A percentile compares a stretch with the other conserved stretches of the same genome.
Evolutionary conservation across 1,140 invertebrate genomes (phyloP).

Genomic region (Papilio dardanus): DNA sequence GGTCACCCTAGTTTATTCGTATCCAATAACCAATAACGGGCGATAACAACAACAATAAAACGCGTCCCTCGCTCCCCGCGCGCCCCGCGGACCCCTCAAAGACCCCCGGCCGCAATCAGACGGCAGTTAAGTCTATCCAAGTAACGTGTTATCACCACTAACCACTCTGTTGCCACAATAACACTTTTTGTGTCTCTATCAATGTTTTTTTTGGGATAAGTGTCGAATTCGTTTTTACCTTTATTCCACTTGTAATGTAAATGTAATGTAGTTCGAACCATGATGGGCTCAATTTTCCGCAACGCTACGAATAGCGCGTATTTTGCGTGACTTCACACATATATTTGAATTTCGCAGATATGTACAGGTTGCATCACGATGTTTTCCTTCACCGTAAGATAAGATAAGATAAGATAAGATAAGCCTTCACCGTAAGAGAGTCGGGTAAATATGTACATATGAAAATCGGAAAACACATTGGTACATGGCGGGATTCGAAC

Average conservation of each 20-base stretch:
- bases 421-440: no score
- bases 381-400: no score
- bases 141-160: slow-evolving; percentile 15
- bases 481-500: no score
- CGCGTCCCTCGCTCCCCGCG: not conserved
- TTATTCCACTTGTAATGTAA: not conserved
- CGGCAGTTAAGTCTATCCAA: not conserved
- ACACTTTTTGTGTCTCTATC: slow-evolving; percentile 7
- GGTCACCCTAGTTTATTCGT: slow-evolving; percentile 22
- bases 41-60: slow-evolving; percentile 32
- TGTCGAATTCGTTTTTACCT: slow-evolving; percentile 14
- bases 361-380: no score
- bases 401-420: no score
- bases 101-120: not conserved
- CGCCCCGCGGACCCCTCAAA: not conserved
- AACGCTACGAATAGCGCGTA: no score
- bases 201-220: not conserved
- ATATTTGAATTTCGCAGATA: no score
- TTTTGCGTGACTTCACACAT: no score
- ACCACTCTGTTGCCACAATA: not conserved
- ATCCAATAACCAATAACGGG: slow-evolving; percentile 34
- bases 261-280: no score
- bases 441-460: no score
- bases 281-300: no score
- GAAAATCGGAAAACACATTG: no score